phyloP scores from a whole-genome alignment of 2,797 vertebrate genomes.

The Scolopax rusticola region DNA sequence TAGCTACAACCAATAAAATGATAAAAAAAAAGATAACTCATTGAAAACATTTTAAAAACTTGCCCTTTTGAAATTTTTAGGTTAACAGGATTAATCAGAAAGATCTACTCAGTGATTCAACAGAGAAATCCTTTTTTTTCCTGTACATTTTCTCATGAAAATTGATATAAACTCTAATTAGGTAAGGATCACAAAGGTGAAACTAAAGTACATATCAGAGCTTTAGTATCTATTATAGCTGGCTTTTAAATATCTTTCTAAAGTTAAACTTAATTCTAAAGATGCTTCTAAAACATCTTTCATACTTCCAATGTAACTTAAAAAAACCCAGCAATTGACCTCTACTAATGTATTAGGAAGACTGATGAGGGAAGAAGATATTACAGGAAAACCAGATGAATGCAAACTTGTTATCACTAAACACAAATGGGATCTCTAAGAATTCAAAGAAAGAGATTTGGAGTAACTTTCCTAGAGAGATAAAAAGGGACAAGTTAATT shows the following conservation, averaged over 20 bases:
- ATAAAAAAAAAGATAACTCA: not conserved
- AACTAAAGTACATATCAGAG: not conserved
- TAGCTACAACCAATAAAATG: not conserved
- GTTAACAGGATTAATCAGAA: not conserved
- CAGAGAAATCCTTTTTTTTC: not conserved
- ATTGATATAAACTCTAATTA: not conserved
- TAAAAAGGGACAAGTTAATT: not conserved
- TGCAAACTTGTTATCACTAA: not conserved
- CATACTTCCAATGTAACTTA: not conserved
- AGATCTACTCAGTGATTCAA: not conserved
- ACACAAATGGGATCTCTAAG: not conserved
- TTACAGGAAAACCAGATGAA: not conserved
- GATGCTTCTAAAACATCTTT: not conserved
- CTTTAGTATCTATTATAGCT: not conserved
- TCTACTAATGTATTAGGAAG: not conserved
- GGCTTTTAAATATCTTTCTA: not conserved
- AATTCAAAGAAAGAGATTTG: not conserved
- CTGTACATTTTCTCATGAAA: not conserved
- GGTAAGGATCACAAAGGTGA: not conserved
- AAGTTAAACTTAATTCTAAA: not conserved
- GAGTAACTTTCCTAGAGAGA: not conserved
- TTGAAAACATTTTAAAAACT: not conserved
- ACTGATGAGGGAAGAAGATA: not conserved
- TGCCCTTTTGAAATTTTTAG: not conserved
- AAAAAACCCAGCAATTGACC: fast-evolving